Conservation (phyloP, 2,797 vertebrate species). For the Sebastes itinus region DNA sequence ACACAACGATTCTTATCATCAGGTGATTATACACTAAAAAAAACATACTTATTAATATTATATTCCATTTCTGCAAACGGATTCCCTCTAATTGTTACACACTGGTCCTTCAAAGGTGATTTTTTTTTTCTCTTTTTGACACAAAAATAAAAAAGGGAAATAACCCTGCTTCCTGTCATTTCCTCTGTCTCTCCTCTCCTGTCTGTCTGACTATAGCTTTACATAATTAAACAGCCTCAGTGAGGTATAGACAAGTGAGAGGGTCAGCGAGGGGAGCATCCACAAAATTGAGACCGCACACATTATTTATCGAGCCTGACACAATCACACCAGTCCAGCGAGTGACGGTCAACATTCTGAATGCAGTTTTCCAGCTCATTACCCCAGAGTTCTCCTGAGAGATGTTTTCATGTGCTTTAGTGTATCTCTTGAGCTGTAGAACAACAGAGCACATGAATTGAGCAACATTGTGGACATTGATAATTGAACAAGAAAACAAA, state of each 20-base stretch:
- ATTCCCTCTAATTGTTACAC: background rate
- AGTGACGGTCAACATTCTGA: constrained; percentile 46
- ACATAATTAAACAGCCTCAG: constrained; percentile 50
- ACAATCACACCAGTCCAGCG: constrained; percentile 15
- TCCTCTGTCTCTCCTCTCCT: background rate
- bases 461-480: constrained; percentile 46
- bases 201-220: background rate
- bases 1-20: background rate
- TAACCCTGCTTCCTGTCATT: background rate
- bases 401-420: constrained; percentile 13
- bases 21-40: background rate
- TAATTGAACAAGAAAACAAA: constrained; percentile 56
- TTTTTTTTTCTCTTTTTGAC: background rate
- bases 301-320: constrained; percentile 48
- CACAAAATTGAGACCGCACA: constrained; percentile 24
- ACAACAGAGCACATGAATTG: constrained; percentile 36
- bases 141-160: background rate
- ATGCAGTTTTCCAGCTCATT: constrained; percentile 62
- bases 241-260: background rate
- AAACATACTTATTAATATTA: background rate
- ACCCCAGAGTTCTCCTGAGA: constrained; percentile 49
- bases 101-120: background rate
- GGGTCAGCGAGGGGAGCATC: constrained; percentile 22
- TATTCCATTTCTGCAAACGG: background rate
- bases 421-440: constrained; percentile 1